A percentile compares a stretch with the other conserved stretches of the same genome.
These are phyloP conservation scores for Baccha elongata DNA, from an alignment of 2,888 invertebrate genomes.

Conservation along the genomic window DNA sequence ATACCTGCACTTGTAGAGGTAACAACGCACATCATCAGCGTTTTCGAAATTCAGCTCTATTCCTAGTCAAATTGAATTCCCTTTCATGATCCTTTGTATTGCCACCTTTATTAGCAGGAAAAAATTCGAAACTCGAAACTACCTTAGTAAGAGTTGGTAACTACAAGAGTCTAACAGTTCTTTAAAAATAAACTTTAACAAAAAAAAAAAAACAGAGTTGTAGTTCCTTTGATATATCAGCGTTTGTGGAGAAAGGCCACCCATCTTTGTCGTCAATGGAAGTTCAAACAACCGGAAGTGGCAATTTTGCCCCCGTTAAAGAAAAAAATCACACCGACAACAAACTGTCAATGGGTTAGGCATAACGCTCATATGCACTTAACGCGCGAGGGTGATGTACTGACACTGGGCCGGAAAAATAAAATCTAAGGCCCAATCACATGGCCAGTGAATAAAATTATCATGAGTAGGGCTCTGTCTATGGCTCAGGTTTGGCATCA, in stretches of 20 bases:
- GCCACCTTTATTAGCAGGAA: slow-evolving; percentile 13
- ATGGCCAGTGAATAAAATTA: slow-evolving; percentile 70
- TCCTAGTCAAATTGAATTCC: slow-evolving; percentile 26
- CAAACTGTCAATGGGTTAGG: slow-evolving; percentile 44
- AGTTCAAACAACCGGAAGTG: slow-evolving; percentile 51
- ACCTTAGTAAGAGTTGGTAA: neutral
- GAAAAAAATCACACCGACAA: neutral
- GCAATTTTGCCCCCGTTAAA: slow-evolving; percentile 19
- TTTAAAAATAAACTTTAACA: neutral
- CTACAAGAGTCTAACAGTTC: slow-evolving; percentile 13
- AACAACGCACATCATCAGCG: neutral
- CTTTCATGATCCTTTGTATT: neutral
- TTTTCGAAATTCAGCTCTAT: slow-evolving; percentile 20
- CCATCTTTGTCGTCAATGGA: slow-evolving; percentile 37
- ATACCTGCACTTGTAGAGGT: neutral
- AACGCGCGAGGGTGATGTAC: neutral
- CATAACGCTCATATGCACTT: slow-evolving; percentile 14
- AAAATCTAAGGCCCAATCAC: slow-evolving; percentile 58
- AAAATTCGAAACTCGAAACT: slow-evolving; percentile 7
- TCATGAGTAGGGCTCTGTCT: slow-evolving; percentile 9
- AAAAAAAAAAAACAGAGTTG: neutral
- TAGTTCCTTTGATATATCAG: neutral
- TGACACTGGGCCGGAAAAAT: slow-evolving; percentile 5
- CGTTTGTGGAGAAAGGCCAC: neutral
- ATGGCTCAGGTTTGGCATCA: slow-evolving; percentile 2